Conservation (phyloP, 1,140 invertebrate species). For the Alviniconcha marisindica region DNA sequence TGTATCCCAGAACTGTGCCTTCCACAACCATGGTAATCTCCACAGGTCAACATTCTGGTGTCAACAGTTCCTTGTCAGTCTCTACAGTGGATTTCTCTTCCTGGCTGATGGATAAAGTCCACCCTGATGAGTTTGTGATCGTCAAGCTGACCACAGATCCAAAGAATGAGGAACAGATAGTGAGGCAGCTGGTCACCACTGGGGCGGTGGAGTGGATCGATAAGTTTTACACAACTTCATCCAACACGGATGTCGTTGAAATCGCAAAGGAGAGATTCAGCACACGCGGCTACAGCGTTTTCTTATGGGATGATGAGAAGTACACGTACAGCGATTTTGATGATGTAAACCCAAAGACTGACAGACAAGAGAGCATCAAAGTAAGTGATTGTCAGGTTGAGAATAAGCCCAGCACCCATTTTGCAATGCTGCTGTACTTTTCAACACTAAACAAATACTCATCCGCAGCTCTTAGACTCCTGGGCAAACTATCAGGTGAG, state of each 20-base stretch:
- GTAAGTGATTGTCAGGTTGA: conserved; percentile 39
- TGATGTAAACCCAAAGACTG: conserved; percentile 29
- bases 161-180: conserved; percentile 42
- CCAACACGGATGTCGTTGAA: conserved; percentile 5
- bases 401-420: conserved; percentile 1
- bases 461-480: conserved; percentile 26
- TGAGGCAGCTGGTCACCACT: conserved; percentile 15
- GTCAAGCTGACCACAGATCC: conserved; percentile 44
- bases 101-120: conserved; percentile 47
- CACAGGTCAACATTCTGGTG: neutral
- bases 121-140: conserved; percentile 54
- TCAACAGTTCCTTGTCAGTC: neutral
- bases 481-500: conserved; percentile 13
- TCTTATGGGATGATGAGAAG: conserved; percentile 43
- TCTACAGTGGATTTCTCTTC: conserved; percentile 39
- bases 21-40: neutral
- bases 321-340: conserved; percentile 51
- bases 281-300: conserved; percentile 25
- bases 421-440: conserved; percentile 40
- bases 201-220: conserved; percentile 55
- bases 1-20: conserved; percentile 33
- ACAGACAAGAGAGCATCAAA: neutral
- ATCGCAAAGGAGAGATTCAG: conserved; percentile 39
- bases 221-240: conserved; percentile 49
- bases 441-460: neutral